A percentile compares a stretch with the other conserved stretches of the same genome.
These are phyloP conservation scores for Mechanitis messenoides DNA, from an alignment of 2,888 invertebrate genomes.

Conservation along the genomic window DNA sequence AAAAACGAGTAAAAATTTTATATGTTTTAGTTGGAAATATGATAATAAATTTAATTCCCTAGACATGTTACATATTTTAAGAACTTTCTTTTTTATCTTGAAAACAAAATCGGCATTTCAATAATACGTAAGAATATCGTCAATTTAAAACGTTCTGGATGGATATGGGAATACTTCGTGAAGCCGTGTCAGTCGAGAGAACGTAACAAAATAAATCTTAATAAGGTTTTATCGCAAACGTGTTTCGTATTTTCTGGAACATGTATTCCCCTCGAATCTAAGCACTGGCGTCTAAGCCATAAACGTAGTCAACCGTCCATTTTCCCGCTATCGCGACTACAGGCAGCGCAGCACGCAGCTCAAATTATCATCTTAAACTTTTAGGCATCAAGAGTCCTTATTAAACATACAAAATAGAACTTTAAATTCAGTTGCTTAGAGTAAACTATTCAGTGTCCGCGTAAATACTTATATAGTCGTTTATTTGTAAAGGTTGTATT, in stretches of 20 bases:
- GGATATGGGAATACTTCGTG: neutral
- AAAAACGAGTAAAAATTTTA: no score
- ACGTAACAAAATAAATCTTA: constrained; percentile 57
- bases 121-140: no score
- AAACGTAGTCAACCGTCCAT: constrained; percentile 76
- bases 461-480: constrained; percentile 23
- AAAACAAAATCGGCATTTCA: no score
- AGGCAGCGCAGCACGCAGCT: constrained; percentile 64
- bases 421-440: constrained; percentile 11
- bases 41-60: no score
- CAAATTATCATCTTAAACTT: constrained; percentile 28
- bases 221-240: constrained; percentile 60
- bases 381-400: constrained; percentile 32
- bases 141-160: neutral
- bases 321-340: constrained; percentile 70
- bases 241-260: constrained; percentile 60
- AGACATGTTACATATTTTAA: no score
- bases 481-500: constrained; percentile 47
- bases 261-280: constrained; percentile 63
- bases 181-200: constrained; percentile 3
- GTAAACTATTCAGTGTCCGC: constrained; percentile 28
- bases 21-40: no score
- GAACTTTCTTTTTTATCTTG: no score
- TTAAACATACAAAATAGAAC: constrained; percentile 14
- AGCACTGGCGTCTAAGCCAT: constrained; percentile 64